Conservation (phyloP, 2,797 vertebrate species). For the Nasua narica region DNA sequence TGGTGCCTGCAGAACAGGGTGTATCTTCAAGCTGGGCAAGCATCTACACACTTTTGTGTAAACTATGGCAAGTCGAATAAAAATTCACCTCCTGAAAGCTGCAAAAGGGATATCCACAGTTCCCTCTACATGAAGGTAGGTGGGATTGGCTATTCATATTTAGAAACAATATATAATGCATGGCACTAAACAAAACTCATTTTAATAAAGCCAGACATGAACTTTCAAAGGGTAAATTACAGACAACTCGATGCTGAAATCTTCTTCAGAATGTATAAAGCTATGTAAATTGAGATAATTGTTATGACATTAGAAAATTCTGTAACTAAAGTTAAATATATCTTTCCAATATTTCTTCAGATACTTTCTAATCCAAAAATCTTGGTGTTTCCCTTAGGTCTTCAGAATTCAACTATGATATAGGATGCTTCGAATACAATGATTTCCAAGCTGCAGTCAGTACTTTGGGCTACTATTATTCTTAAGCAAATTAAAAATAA, state of each 20-base stretch:
- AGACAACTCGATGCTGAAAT: background rate
- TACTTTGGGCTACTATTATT: background rate
- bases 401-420: background rate
- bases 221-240: conserved; percentile 8
- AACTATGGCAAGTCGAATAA: background rate
- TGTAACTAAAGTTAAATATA: background rate
- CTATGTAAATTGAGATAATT: background rate
- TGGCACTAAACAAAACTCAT: background rate
- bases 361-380: background rate
- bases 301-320: background rate
- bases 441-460: background rate
- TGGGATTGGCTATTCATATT: background rate
- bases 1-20: background rate
- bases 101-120: background rate
- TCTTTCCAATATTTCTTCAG: background rate
- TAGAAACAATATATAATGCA: background rate
- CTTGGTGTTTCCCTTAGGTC: background rate
- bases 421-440: background rate
- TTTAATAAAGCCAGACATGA: background rate
- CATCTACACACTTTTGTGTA: background rate
- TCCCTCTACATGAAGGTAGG: background rate
- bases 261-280: background rate
- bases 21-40: background rate
- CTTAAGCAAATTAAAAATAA: background rate
- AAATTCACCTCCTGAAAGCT: background rate